These are phyloP conservation scores for Drosophila setifemur DNA, from an alignment of 1,140 invertebrate species.

Conservation along the genomic window DNA sequence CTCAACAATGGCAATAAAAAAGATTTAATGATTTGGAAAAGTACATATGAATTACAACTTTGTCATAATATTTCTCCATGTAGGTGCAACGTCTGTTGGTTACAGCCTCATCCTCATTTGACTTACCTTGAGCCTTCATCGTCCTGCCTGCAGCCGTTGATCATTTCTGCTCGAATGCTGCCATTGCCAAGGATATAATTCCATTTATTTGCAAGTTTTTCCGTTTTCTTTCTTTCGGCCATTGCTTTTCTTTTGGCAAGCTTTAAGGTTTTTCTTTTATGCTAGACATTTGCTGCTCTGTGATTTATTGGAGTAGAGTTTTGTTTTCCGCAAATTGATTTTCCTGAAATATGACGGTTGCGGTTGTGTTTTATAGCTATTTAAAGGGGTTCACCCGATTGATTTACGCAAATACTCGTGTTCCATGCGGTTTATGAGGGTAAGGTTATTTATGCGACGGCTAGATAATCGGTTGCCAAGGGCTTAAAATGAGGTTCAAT, in stretches of 20 bases:
- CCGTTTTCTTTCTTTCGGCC: slow-evolving; percentile 23
- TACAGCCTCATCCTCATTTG: slow-evolving; percentile 1
- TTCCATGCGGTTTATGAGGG: slow-evolving; percentile 4
- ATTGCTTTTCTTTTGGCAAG: slow-evolving; percentile 11
- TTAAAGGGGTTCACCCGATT: not conserved
- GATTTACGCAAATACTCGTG: slow-evolving; percentile 31
- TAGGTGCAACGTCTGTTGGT: not conserved
- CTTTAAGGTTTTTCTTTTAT: slow-evolving; percentile 24
- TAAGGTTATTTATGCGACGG: slow-evolving; percentile 28
- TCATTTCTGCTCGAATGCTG: slow-evolving; percentile 42
- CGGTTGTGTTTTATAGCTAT: not conserved
- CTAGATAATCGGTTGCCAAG: slow-evolving; percentile 13
- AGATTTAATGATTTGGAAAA: no score
- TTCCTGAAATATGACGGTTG: slow-evolving; percentile 39
- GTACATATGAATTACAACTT: no score
- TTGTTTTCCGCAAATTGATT: slow-evolving; percentile 41
- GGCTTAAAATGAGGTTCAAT: not conserved
- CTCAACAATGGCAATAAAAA: no score
- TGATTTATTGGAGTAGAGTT: slow-evolving; percentile 37
- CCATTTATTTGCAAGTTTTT: slow-evolving; percentile 44
- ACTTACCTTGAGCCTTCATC: slow-evolving; percentile 31
- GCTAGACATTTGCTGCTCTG: slow-evolving; percentile 28
- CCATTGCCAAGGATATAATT: slow-evolving; percentile 46
- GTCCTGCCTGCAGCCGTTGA: slow-evolving; percentile 38
- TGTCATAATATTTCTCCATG: not conserved